Evolutionary conservation across 2,113 vertebrate species (phyloP), one percentile per base, ranked within the genome.

Genomic region (Mandrillus leucophaeus): DNA sequence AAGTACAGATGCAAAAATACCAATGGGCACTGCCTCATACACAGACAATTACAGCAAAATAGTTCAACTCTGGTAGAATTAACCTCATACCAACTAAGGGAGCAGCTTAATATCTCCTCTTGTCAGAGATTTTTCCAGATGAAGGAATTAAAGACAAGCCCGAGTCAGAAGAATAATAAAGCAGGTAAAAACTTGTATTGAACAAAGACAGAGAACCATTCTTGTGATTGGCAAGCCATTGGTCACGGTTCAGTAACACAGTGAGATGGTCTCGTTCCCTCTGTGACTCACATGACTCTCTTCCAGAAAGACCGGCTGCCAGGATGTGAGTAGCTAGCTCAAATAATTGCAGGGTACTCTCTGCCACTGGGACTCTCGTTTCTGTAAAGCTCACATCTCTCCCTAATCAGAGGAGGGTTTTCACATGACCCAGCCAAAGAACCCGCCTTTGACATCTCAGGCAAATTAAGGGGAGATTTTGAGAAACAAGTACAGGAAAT

Each of bases 261-360:
- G 86, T 8, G 66, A 57, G 70, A 90, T 55, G 64, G 64, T 72
- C 68, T 57, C n/a, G 4, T 80, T 78, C 72, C 75, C 55, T 96
- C 80, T 0, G 32, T 88, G 95, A 94, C 87, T 96, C 97, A 95
- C 68, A 25, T 0, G 0, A 9, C 57, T 79, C 92, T 82, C 80
- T 48, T 59, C 75, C 52, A 30, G 87, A 87, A 93, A 96, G 76
- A 90, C 50, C 2, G 3, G 18, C 76, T 55, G 88, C 76, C 84
- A 95, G 93, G 78, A 81, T 59, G 25, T 55, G 94, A 97, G 92
- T 30, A 78, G 92, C 90, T 84, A 92, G 79, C 83, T 90, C 93
- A 87, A 55, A 84, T 93, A 83, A 96, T 35, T 76, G 75, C 64
- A 92, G 95, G 90, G 84, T 78, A n/a, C 43, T 85, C 89, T 76